phyloP scores from a whole-genome alignment of 2,888 invertebrate genomes.

The Ptilodon capucinus region DNA sequence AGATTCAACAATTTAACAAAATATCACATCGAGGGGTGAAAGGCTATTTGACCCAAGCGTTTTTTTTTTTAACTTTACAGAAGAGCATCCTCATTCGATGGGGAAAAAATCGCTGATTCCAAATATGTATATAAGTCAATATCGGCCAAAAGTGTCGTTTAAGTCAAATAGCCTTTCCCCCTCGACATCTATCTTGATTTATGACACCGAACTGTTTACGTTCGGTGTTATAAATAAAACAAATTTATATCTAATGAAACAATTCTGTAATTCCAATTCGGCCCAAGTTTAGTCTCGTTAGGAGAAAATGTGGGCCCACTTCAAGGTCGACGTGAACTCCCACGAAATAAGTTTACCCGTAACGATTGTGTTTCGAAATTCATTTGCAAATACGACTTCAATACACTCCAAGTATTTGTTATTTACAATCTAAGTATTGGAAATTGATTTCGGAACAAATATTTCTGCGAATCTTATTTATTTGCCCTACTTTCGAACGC shows the following conservation, averaged over 20 bases:
- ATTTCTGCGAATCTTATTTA: not conserved
- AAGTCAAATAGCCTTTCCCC: too few relatives aligned
- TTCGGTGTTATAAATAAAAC: constrained; percentile 17
- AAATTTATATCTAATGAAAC: constrained; percentile 26
- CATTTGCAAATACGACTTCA: constrained; percentile 16
- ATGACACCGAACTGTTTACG: constrained; percentile 15
- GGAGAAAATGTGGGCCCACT: constrained; percentile 18
- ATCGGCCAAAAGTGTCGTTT: too few relatives aligned
- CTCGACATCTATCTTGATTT: not conserved
- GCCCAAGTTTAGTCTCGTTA: constrained; percentile 22
- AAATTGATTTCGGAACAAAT: not conserved
- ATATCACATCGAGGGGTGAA: too few relatives aligned
- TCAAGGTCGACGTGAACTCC: constrained; percentile 19
- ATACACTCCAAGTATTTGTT: constrained; percentile 4
- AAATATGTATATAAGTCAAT: too few relatives aligned
- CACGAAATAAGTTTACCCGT: constrained; percentile 18
- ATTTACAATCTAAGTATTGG: not conserved
- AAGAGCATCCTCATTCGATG: too few relatives aligned
- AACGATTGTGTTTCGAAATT: constrained; percentile 20
- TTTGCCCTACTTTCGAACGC: not conserved
- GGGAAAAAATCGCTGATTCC: too few relatives aligned
- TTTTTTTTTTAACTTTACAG: too few relatives aligned
- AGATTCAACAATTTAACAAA: not conserved
- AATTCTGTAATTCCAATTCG: constrained; percentile 33
- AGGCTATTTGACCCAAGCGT: too few relatives aligned